Evolutionary conservation across 2,888 invertebrate genomes (phyloP), one percentile per base, ranked within the genome.

Genomic region (Sinelater perroti): DNA sequence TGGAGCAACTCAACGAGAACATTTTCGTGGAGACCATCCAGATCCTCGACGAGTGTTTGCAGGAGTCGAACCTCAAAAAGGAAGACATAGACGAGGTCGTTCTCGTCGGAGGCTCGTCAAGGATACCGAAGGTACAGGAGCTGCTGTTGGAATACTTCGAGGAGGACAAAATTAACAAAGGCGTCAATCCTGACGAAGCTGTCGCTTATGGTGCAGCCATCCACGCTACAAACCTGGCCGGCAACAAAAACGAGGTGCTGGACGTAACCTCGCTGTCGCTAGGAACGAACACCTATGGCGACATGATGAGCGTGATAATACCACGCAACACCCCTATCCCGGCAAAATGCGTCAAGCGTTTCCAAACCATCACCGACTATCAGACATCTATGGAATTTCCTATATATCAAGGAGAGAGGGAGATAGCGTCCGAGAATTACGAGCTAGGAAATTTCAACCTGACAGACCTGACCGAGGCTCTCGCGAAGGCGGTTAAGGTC

Each of bases 171-270:
- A 31, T 68, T 1, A 65, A 61, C 40, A 61, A 56, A 7, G 58
- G 64, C n/a, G 13, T 69, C 10, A 65, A 72, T 56, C 69, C 70
- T 2, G 69, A 70, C 31, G 69, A 70, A 59, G 69, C 67, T 11
- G 67, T 71, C 3, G 70, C 71, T 4, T 57, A 63, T 36, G 72
- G 72, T n/a, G 71, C 70, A 3, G 67, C 67, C 8, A 46, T 70
- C 8, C 66, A 69, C 46, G 69, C 70, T 6, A 61, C 64, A 2
- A 44, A 64, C 14, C 49, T 69, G 13, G 60, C 56, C 6, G 61
- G 59, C 11, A 55, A 62, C 18, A 47, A 58, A 33, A 51, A 58
- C 17, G 61, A 57, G 33, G 54, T 67, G 10, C 56, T 60, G 11
- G 71, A 71, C 49, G 65, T 71, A 3, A 67, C 63, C 6, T 63